Evolutionary conservation across 1,140 invertebrate genomes (phyloP).

Genomic region (Lamellibrachia luymesi): DNA sequence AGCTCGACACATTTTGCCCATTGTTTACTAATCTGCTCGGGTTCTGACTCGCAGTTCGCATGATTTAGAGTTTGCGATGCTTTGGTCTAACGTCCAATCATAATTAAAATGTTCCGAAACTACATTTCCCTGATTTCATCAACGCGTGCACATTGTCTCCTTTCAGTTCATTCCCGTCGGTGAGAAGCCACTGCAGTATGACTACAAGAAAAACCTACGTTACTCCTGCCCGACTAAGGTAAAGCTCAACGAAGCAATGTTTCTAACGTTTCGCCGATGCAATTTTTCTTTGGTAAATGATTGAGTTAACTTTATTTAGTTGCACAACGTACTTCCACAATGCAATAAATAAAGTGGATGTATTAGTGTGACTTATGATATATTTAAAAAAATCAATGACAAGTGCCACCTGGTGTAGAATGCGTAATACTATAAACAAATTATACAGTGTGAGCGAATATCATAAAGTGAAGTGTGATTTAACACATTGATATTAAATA

Average conservation of each 20-base stretch:
- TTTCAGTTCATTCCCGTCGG: constrained; percentile 21
- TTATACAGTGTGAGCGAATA: too few species aligned
- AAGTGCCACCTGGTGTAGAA: too few species aligned
- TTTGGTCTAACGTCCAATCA: neutral
- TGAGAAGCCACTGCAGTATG: constrained; percentile 9
- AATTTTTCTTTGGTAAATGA: too few species aligned
- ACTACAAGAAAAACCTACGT: neutral
- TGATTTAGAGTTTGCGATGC: neutral
- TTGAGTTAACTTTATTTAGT: too few species aligned
- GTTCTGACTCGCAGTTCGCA: neutral
- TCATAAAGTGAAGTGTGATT: too few species aligned
- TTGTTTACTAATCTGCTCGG: neutral
- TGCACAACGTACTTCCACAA: too few species aligned
- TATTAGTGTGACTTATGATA: too few species aligned
- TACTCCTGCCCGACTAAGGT: neutral
- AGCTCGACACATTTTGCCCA: neutral
- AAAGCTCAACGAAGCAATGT: neutral
- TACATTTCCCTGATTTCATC: neutral
- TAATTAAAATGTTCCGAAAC: neutral
- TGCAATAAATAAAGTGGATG: too few species aligned
- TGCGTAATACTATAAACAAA: too few species aligned
- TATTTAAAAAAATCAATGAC: too few species aligned
- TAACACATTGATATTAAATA: too few species aligned
- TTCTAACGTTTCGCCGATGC: too few species aligned
- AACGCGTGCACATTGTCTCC: neutral